These are phyloP conservation scores for Zosterops borbonicus DNA, from an alignment of 2,113 vertebrate genomes.

Conservation along the genomic window DNA sequence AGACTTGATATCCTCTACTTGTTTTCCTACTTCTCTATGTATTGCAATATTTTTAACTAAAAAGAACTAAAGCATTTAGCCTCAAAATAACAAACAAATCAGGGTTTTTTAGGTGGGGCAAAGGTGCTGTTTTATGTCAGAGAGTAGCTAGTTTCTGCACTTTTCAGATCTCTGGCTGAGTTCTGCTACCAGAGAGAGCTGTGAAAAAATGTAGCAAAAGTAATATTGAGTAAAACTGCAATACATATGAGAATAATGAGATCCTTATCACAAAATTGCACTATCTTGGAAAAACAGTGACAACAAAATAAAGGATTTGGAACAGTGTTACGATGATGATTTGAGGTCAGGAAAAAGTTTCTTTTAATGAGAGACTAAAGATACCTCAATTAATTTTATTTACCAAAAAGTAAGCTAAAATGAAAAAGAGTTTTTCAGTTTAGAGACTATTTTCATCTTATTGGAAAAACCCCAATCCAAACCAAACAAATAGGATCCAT, in stretches of 20 bases:
- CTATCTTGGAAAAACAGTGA: not conserved
- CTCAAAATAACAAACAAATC: not conserved
- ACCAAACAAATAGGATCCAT: not conserved
- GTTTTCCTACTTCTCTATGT: not conserved
- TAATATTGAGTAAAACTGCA: not conserved
- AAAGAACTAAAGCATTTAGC: not conserved
- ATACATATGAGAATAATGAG: not conserved
- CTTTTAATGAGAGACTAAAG: not conserved
- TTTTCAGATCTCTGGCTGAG: not conserved
- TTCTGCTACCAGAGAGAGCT: not conserved
- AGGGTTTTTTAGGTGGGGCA: fast-evolving
- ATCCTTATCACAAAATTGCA: not conserved
- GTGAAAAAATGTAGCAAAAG: not conserved
- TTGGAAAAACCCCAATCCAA: fast-evolving
- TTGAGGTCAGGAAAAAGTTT: not conserved
- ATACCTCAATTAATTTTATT: not conserved
- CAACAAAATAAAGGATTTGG: not conserved
- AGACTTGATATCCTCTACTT: not conserved
- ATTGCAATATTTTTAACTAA: not conserved
- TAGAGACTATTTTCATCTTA: not conserved
- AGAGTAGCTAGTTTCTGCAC: not conserved
- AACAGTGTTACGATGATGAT: not conserved
- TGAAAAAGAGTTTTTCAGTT: not conserved
- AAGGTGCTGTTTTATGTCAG: not conserved
- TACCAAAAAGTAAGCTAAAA: not conserved